Percentiles rank a stretch among this genome's conserved stretches.
Evolutionary conservation across 2,888 invertebrate species (phyloP).

Genomic region (Strigamia maritima): DNA sequence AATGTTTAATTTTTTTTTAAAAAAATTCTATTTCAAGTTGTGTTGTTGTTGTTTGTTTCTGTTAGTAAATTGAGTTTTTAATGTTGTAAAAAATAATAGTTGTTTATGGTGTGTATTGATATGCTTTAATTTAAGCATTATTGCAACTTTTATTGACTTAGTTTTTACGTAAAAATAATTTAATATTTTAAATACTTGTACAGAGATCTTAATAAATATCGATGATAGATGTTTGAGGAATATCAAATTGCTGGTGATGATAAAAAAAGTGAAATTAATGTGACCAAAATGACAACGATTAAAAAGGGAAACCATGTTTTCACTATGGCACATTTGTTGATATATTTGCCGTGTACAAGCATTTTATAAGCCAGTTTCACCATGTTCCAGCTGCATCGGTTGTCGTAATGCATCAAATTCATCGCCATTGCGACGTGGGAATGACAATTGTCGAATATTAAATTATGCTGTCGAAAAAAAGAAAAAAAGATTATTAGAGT

Average conservation of each 20-base stretch:
- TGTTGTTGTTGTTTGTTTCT: neutral
- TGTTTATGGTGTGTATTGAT: neutral
- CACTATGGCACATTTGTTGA: conserved; percentile 66
- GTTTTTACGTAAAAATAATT: neutral
- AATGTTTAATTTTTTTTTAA: neutral
- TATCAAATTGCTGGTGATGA: neutral
- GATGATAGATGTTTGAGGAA: neutral
- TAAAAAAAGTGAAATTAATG: neutral
- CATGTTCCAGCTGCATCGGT: conserved; percentile 85
- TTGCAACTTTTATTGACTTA: neutral
- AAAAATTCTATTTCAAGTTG: neutral
- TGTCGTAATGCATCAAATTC: conserved; percentile 82
- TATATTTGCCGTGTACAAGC: conserved; percentile 74
- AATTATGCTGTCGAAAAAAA: conserved; percentile 70
- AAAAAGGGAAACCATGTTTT: conserved; percentile 82
- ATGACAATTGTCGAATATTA: conserved; percentile 97
- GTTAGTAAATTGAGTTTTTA: neutral
- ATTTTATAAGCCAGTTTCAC: conserved; percentile 76
- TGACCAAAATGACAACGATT: conserved; percentile 43
- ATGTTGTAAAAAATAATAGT: neutral
- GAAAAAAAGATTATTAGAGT: neutral
- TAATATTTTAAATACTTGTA: neutral
- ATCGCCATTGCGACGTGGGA: conserved; percentile 93
- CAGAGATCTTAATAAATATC: neutral
- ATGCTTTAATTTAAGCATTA: neutral